Conservation (phyloP, 2,888 invertebrate genomes). For the Hyposoter dolosus region DNA sequence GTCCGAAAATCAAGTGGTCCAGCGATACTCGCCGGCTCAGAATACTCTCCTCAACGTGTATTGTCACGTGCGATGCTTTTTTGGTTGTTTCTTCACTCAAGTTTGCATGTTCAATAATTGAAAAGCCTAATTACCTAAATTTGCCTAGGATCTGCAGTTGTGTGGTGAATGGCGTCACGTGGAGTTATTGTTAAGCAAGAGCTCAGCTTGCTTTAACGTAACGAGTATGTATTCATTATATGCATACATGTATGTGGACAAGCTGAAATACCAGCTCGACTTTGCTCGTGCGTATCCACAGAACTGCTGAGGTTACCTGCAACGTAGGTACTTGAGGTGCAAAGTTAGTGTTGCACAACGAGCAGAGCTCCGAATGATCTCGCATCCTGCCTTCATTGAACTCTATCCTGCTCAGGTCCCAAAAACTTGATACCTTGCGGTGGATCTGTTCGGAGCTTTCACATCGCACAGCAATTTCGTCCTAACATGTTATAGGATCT, state of each 20-base stretch:
- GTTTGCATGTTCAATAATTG: not conserved
- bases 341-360: constrained; percentile 19
- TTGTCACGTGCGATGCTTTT: not conserved
- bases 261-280: constrained; percentile 18
- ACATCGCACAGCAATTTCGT: not conserved
- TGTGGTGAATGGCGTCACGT: not conserved
- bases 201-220: constrained; percentile 17
- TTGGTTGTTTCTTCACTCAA: not conserved
- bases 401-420: not conserved
- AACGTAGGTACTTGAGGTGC: not conserved
- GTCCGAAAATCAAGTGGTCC: too few species aligned
- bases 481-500: not conserved
- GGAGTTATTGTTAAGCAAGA: constrained; percentile 46
- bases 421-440: constrained; percentile 24
- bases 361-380: not conserved
- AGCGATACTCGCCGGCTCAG: too few species aligned
- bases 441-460: not conserved
- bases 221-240: constrained; percentile 11
- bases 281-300: not conserved
- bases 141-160: not conserved
- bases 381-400: not conserved
- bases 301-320: constrained; percentile 2
- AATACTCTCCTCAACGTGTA: too few species aligned
- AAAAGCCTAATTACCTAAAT: not conserved
- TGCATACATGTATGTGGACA: not conserved